phyloP scores from a whole-genome alignment of 2,888 invertebrate genomes.

The Troilus luridus region DNA sequence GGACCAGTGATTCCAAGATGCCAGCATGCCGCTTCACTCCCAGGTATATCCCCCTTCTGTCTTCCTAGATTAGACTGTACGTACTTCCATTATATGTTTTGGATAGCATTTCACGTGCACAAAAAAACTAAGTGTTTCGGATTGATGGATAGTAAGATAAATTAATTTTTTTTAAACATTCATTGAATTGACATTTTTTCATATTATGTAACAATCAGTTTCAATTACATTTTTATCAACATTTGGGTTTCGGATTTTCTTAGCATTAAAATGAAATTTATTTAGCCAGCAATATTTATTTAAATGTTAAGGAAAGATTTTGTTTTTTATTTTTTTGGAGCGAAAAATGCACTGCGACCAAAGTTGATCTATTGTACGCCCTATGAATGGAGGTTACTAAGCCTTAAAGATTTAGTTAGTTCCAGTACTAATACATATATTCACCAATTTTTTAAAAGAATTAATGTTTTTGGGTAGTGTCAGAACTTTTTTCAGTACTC shows the following conservation, averaged over 20 bases:
- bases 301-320: not conserved
- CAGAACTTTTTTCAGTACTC: no score
- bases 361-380: no score
- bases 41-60: slow-evolving; percentile 67
- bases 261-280: not conserved
- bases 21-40: slow-evolving; percentile 72
- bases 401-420: no score
- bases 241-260: not conserved
- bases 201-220: not conserved
- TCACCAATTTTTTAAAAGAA: no score
- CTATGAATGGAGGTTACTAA: no score
- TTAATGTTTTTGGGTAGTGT: no score
- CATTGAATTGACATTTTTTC: not conserved
- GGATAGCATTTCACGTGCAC: not conserved
- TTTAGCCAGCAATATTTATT: not conserved
- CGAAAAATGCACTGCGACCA: no score
- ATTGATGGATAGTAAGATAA: not conserved
- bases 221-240: not conserved
- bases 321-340: not conserved
- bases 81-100: slow-evolving; percentile 27
- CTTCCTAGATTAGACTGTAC: slow-evolving; percentile 20
- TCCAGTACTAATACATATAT: no score
- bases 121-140: not conserved
- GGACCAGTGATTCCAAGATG: slow-evolving; percentile 63
- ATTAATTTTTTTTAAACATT: not conserved